Conservation (phyloP, 2,113 vertebrate genomes). For the Syrmaticus mikado region DNA sequence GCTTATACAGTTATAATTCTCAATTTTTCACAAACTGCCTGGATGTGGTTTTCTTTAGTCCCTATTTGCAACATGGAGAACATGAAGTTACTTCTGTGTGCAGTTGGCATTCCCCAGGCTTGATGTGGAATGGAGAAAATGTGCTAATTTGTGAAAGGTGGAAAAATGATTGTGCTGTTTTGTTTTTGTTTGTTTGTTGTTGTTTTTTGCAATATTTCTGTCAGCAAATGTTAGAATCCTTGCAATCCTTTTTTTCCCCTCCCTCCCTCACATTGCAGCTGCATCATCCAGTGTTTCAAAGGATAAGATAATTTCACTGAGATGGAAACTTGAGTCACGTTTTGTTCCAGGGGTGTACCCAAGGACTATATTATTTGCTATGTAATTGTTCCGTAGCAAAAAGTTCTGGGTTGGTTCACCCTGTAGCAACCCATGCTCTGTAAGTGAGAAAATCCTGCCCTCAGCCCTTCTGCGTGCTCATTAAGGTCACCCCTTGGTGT, state of each 20-base stretch:
- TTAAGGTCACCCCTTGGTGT: background rate
- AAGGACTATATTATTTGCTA: background rate
- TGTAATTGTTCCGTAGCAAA: background rate
- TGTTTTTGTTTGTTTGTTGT: background rate
- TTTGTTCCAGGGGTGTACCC: background rate
- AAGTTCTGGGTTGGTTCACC: background rate
- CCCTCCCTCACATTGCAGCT: background rate
- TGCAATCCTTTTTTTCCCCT: background rate
- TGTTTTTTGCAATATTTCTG: background rate
- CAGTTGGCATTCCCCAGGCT: background rate
- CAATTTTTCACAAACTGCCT: background rate
- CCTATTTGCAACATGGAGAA: background rate
- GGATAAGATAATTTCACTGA: background rate
- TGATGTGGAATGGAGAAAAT: background rate
- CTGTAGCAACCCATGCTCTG: fast-evolving
- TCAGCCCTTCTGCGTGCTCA: background rate
- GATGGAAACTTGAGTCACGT: background rate
- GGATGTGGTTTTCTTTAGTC: background rate
- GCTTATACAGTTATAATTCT: background rate
- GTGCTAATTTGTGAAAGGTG: background rate
- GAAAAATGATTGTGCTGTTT: background rate
- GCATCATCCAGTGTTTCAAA: background rate
- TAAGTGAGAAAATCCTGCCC: background rate
- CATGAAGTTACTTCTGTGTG: fast-evolving
- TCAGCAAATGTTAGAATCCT: background rate